Percentiles rank a stretch among this genome's conserved stretches.
These are phyloP conservation scores for Eugnorisma glareosa DNA, from an alignment of 2,888 invertebrate genomes.

Conservation along the genomic window DNA sequence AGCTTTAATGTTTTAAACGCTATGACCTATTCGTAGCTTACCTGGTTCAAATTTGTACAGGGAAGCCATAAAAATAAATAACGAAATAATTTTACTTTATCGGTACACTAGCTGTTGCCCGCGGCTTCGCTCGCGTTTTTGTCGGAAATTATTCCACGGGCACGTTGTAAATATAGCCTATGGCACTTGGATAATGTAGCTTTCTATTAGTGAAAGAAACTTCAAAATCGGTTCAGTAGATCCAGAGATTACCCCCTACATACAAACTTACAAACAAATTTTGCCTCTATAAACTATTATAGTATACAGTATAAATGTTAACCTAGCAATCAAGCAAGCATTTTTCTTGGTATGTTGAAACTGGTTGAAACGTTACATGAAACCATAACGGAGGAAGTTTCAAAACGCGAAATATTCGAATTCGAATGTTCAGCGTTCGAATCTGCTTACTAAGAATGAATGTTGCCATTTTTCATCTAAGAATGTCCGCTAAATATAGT, in stretches of 20 bases:
- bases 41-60: background rate
- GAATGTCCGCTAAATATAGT: constrained; percentile 21
- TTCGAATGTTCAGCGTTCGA: background rate
- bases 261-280: too few species aligned
- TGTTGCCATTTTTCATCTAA: background rate
- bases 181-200: too few species aligned
- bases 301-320: too few species aligned
- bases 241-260: too few species aligned
- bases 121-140: too few species aligned
- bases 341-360: background rate
- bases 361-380: background rate
- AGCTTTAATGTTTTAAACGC: background rate
- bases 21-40: background rate
- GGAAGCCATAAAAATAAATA: background rate
- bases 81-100: background rate
- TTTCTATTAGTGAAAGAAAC: too few species aligned
- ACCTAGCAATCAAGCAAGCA: background rate
- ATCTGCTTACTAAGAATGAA: background rate
- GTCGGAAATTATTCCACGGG: too few species aligned
- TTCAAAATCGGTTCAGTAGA: too few species aligned
- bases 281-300: too few species aligned
- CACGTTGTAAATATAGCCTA: too few species aligned
- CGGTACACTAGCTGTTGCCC: too few species aligned
- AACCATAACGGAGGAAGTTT: background rate
- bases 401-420: background rate